Base-by-base conservation (phyloP, 2,888 invertebrate genomes). In the Eilema griseolum region DNA sequence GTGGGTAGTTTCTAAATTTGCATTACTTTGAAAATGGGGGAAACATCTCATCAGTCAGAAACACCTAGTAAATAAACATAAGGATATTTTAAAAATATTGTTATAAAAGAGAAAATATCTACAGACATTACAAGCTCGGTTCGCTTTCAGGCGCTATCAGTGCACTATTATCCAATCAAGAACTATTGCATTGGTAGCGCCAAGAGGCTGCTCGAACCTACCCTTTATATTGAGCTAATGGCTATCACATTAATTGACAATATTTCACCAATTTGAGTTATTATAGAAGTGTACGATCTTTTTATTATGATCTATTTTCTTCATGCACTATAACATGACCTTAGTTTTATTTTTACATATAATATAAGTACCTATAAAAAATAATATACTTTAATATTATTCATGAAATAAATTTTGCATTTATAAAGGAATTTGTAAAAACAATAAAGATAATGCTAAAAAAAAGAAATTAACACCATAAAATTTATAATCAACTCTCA, bases 221-320 rank as follows among this genome's bases (percentile, higher is more conserved):
- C 16, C 12, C 69, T 65, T 59, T 69, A 60, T 57, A 62, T 41
- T 66, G 62, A 70, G 62, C 70, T 66, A 57, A 37, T 62, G 26
- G 16, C 26, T 61, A 60, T 41, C 20, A 37, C 41, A 61, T 41
- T 28, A n/a, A 20, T 33, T 59, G 28, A 24, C 16, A 59, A 14
- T 52, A 41, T n/a, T 52, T 52, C 52, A 52, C 52, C 52, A 52
- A 52, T 52, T 52, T 52, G 52, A 52, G 52, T 52, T n/a, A 52
- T 52, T 52, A 8, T 20, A n/a, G 46, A 20, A 20, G 1, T 52
- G 52, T n/a, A n/a, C n/a, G 33, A 8, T 52, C 4, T 52, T 52
- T 20, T 52, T n/a, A 52, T 10, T 52, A 10, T 52, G n/a, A n/a
- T 52, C 52, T 37, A 2, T 33, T 37, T 37, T 11, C 12, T 12